A percentile compares a stretch with the other conserved stretches of the same genome.
Conservation (phyloP, 2,888 invertebrate species). For the Lasioglossum morio region DNA sequence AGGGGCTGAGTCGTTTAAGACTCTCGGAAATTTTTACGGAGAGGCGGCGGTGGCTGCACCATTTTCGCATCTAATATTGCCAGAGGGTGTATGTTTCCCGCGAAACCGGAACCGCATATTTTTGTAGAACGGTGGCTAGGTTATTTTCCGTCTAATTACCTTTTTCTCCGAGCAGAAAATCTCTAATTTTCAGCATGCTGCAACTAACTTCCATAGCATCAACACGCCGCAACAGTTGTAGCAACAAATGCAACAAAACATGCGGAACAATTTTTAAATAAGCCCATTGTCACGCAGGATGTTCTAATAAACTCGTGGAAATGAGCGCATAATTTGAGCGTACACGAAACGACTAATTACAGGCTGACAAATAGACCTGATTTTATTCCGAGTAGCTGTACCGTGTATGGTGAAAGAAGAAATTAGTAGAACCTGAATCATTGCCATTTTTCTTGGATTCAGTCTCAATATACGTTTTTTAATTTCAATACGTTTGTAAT, state of each 20-base stretch:
- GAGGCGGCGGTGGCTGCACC: neutral
- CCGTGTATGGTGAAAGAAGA: neutral
- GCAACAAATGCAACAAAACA: neutral
- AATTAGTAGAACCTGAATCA: neutral
- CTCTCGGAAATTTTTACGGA: constrained; percentile 19
- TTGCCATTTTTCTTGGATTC: no score
- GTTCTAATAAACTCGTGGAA: neutral
- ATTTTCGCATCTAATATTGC: constrained; percentile 26
- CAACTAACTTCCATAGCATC: constrained; percentile 15
- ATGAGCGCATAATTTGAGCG: neutral
- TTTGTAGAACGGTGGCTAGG: constrained; percentile 37
- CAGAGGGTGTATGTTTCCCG: neutral
- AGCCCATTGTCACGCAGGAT: neutral
- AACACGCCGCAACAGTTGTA: neutral
- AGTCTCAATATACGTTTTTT: no score
- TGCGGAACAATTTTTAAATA: neutral
- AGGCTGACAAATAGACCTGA: neutral
- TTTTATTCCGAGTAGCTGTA: neutral
- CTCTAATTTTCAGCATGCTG: constrained; percentile 27
- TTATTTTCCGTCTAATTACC: constrained; percentile 69
- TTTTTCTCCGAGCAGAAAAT: constrained; percentile 35
- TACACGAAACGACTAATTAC: neutral
- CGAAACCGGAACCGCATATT: constrained; percentile 37
- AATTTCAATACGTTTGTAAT: no score
- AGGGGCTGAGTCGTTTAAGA: neutral